Evolutionary conservation across 2,888 invertebrate species (phyloP).

Genomic region (Euphydryas editha): DNA sequence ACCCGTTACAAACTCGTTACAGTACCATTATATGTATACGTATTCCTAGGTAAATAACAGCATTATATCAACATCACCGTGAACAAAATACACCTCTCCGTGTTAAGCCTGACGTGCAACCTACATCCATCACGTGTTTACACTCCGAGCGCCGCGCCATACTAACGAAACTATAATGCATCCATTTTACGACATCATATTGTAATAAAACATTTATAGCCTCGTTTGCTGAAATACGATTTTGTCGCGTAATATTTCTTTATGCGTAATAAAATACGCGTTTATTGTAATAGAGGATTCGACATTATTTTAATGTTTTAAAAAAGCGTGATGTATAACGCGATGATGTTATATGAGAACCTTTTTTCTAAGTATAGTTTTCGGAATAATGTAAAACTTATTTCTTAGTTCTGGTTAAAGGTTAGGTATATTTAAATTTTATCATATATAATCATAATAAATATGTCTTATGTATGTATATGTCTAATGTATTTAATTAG

Average conservation of each 20-base stretch:
- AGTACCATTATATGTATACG: not conserved
- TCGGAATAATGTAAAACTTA: no score
- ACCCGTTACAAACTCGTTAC: no score
- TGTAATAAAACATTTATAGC: slow-evolving; percentile 30
- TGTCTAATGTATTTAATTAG: no score
- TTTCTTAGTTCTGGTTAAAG: no score
- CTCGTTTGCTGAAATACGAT: slow-evolving; percentile 27
- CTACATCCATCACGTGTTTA: slow-evolving; percentile 22
- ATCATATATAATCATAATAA: no score
- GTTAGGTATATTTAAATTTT: no score
- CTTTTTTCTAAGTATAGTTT: no score
- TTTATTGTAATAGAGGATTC: slow-evolving; percentile 1
- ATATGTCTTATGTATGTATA: no score
- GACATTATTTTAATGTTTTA: not conserved
- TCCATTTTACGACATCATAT: slow-evolving; percentile 29
- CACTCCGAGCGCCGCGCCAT: slow-evolving; percentile 15
- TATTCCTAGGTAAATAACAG: not conserved
- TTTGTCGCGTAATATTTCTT: slow-evolving; percentile 19
- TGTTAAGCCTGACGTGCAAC: slow-evolving; percentile 15
- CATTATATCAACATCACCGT: slow-evolving; percentile 12
- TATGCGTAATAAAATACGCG: slow-evolving; percentile 7
- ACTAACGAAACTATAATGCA: slow-evolving; percentile 24
- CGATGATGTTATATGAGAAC: not conserved
- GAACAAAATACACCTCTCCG: slow-evolving; percentile 14
- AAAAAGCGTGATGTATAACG: not conserved